These are phyloP conservation scores for Excalfactoria chinensis DNA, from an alignment of 2,113 vertebrate genomes.

Conservation along the genomic window DNA sequence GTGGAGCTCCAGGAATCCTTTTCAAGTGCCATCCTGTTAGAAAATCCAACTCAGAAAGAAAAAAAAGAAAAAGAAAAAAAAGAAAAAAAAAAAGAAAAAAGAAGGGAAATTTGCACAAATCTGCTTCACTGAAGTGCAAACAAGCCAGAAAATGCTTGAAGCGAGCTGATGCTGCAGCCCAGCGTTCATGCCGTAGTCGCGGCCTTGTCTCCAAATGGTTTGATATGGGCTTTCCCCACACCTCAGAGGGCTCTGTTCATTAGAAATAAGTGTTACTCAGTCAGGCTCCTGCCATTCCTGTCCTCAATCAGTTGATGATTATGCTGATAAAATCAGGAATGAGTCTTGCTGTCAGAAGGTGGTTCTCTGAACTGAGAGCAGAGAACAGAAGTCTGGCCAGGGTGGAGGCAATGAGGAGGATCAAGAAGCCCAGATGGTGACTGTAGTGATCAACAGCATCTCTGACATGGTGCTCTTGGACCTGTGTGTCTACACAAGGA, in stretches of 20 bases:
- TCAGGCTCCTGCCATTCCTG: background rate
- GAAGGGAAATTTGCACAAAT: background rate
- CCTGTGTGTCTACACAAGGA: background rate
- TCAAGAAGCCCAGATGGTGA: background rate
- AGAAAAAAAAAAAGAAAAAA: no score
- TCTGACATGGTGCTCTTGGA: background rate
- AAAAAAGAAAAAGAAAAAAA: background rate
- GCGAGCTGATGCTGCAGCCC: background rate
- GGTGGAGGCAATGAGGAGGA: background rate
- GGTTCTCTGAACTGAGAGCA: background rate
- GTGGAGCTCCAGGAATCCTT: constrained; percentile 32
- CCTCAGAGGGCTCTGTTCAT: background rate
- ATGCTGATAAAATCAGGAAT: background rate
- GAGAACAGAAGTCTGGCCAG: background rate
- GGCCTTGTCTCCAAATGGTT: background rate
- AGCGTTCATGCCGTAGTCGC: rapidly evolving
- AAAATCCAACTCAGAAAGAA: background rate
- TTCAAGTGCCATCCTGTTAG: constrained; percentile 47
- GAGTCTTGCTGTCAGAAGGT: background rate
- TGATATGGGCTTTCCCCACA: background rate
- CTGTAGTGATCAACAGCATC: background rate
- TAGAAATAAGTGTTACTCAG: background rate
- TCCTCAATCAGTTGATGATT: background rate
- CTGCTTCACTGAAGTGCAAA: background rate
- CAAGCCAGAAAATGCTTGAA: background rate